Evolutionary conservation across 2,888 invertebrate genomes (phyloP).

Genomic region (Ornithoptera alexandrae): DNA sequence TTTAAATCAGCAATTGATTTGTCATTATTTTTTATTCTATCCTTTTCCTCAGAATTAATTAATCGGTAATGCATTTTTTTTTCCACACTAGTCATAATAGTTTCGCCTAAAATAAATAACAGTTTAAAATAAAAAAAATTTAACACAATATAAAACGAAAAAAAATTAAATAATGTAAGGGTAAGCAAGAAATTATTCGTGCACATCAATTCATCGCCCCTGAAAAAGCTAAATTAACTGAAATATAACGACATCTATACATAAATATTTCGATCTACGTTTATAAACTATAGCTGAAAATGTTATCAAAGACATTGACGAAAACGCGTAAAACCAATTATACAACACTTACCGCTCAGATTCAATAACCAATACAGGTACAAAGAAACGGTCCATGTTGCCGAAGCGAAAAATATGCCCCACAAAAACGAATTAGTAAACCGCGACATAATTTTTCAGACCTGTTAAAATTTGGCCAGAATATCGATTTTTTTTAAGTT

Average conservation of each 20-base stretch:
- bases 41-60: slow-evolving; percentile 57
- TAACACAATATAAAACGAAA: neutral
- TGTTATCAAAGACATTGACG: neutral
- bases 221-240: slow-evolving; percentile 13
- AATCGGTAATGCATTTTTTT: slow-evolving; percentile 55
- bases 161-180: neutral
- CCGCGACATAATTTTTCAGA: slow-evolving; percentile 44
- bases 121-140: neutral
- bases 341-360: slow-evolving; percentile 63
- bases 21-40: slow-evolving; percentile 67
- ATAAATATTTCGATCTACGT: neutral
- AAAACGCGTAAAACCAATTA: neutral
- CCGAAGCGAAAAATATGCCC: slow-evolving; percentile 86
- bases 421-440: slow-evolving; percentile 84
- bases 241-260: slow-evolving; percentile 10
- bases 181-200: neutral
- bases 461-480: neutral
- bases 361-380: slow-evolving; percentile 85
- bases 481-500: neutral
- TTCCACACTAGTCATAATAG: slow-evolving; percentile 45
- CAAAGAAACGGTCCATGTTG: slow-evolving; percentile 86
- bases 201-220: neutral
- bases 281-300: neutral
- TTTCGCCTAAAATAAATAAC: slow-evolving; percentile 56
- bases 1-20: slow-evolving; percentile 69